Evolutionary conservation across 2,113 vertebrate genomes (phyloP).

Genomic region (Mirounga angustirostris): DNA sequence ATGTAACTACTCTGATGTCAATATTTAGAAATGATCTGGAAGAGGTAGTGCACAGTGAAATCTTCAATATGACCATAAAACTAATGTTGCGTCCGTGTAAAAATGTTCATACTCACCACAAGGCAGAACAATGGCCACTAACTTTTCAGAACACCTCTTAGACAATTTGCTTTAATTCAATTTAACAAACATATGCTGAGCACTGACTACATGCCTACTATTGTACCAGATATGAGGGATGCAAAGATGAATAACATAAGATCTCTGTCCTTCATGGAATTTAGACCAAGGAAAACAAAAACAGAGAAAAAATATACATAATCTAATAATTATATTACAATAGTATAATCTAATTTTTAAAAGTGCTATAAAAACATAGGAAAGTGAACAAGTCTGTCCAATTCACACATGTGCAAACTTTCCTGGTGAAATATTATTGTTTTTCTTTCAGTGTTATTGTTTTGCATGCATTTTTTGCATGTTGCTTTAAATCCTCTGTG

Average conservation of each 20-base stretch:
- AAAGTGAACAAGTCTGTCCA: constrained; percentile 27
- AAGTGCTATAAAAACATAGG: constrained; percentile 11
- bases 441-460: constrained; percentile 11
- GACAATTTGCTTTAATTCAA: constrained; percentile 76
- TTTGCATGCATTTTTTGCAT: constrained; percentile 7
- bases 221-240: background rate
- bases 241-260: constrained; percentile 50
- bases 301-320: background rate
- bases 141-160: constrained; percentile 72
- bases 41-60: constrained; percentile 75
- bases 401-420: background rate
- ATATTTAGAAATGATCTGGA: constrained; percentile 75
- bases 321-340: background rate
- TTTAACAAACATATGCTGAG: constrained; percentile 47
- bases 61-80: constrained; percentile 80
- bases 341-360: constrained; percentile 8
- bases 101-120: constrained; percentile 76
- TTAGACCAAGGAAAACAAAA: constrained; percentile 46
- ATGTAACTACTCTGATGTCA: constrained; percentile 74
- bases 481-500: constrained; percentile 40
- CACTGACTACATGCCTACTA: background rate
- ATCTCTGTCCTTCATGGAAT: constrained; percentile 13
- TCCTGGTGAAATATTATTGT: constrained; percentile 35
- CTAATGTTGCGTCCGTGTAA: constrained; percentile 72
- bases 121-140: constrained; percentile 62